phyloP scores from a whole-genome alignment of 2,113 vertebrate genomes.

The Microcebus jonahi region DNA sequence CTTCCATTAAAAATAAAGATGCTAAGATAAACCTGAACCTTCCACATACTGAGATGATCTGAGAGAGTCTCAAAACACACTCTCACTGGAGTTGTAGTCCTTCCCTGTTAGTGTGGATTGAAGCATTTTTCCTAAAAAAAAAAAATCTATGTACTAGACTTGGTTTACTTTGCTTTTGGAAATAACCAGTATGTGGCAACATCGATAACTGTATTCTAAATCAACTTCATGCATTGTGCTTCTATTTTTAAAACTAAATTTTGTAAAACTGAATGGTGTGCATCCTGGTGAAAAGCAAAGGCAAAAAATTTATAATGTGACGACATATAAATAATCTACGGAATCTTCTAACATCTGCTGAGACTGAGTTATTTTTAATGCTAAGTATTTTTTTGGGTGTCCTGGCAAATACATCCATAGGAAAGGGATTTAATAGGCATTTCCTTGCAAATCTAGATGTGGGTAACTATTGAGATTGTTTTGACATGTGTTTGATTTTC shows the following conservation, averaged over 20 bases:
- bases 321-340: not conserved
- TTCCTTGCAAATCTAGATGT: conserved; percentile 43
- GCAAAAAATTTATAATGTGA: not conserved
- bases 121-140: not conserved
- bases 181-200: not conserved
- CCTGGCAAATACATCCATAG: not conserved
- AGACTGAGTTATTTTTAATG: conserved; percentile 39
- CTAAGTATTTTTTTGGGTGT: conserved; percentile 28
- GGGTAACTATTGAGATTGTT: not conserved
- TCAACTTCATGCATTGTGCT: not conserved
- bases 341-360: not conserved
- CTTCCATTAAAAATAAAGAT: not conserved
- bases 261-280: not conserved
- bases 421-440: not conserved
- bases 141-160: not conserved
- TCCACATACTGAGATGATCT: not conserved
- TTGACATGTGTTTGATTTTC: conserved; percentile 45
- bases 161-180: not conserved
- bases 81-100: not conserved
- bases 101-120: not conserved
- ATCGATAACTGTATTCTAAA: not conserved
- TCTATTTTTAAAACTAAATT: conserved; percentile 31
- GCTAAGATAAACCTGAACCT: not conserved
- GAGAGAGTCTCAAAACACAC: not conserved
- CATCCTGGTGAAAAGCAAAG: not conserved